phyloP scores from a whole-genome alignment of 2,797 vertebrate species.

The Dermochelys coriacea region DNA sequence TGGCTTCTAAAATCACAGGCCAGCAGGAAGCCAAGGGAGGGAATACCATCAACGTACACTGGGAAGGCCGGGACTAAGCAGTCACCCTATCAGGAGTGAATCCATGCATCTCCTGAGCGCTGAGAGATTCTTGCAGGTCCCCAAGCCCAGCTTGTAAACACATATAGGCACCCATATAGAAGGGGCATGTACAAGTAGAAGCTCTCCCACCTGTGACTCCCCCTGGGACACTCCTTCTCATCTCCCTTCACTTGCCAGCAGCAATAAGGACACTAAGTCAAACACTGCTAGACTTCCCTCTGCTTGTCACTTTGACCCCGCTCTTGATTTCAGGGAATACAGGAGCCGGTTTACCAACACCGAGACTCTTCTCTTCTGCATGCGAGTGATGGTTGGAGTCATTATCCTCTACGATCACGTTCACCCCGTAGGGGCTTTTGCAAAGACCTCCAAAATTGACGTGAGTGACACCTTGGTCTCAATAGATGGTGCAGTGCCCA shows the following conservation, averaged over 20 bases:
- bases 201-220: neutral
- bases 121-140: neutral
- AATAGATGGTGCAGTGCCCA: neutral
- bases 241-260: neutral
- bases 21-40: neutral
- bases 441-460: conserved; percentile 94
- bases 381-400: conserved; percentile 94
- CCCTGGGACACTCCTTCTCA: neutral
- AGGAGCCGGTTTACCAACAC: conserved; percentile 94
- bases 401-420: conserved; percentile 95
- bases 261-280: neutral
- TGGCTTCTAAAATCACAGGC: neutral
- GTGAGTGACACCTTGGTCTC: conserved; percentile 76
- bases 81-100: too few species aligned
- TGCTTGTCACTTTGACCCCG: neutral
- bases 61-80: neutral
- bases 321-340: conserved; percentile 84
- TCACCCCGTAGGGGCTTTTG: conserved; percentile 92
- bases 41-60: neutral
- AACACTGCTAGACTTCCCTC: neutral
- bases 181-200: neutral
- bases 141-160: neutral
- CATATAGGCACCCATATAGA: neutral
- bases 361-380: conserved; percentile 94
- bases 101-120: neutral